Conservation (phyloP, 1,140 invertebrate genomes). For the Bombus soroeensis region DNA sequence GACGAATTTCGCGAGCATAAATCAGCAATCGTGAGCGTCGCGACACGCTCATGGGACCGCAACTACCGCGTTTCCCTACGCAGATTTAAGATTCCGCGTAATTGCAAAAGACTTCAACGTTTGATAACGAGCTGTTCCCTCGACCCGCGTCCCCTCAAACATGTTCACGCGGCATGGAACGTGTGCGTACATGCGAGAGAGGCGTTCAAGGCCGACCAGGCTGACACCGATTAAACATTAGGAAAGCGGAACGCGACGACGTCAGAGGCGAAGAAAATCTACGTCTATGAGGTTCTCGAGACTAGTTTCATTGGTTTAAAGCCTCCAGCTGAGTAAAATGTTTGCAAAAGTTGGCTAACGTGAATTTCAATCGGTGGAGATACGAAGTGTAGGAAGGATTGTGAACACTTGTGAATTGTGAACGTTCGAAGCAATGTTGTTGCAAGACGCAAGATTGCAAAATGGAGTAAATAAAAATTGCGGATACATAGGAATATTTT, state of each 20-base stretch:
- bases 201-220: conserved; percentile 24
- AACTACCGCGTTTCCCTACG: not conserved
- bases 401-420: not conserved
- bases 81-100: conserved; percentile 23
- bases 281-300: not conserved
- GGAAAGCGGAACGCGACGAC: not conserved
- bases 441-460: too few species aligned
- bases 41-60: not conserved
- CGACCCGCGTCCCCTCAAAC: too few species aligned
- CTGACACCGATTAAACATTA: conserved; percentile 31
- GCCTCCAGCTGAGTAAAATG: not conserved
- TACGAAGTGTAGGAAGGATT: not conserved
- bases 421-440: not conserved
- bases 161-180: conserved; percentile 38
- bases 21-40: not conserved
- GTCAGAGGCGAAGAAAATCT: not conserved
- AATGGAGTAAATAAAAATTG: too few species aligned
- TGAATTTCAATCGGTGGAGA: not conserved
- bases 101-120: conserved; percentile 24
- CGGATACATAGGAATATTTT: too few species aligned
- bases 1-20: too few species aligned
- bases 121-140: not conserved
- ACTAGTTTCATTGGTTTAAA: not conserved
- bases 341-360: not conserved
- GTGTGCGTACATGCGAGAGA: not conserved